Evolutionary conservation across 2,888 invertebrate species (phyloP).

Genomic region (Lydus trimaculatus): DNA sequence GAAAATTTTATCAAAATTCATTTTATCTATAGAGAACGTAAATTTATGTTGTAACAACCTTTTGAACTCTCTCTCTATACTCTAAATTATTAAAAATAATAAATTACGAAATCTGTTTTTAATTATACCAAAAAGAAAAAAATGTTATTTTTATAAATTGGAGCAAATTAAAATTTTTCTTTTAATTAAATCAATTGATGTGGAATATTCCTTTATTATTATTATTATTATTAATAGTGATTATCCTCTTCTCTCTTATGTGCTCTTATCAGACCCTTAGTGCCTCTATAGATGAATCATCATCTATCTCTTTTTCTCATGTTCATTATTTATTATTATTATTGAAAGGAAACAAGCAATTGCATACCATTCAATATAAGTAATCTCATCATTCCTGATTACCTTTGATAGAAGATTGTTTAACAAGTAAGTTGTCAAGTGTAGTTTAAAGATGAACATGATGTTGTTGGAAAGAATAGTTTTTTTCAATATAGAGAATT

Average conservation of each 20-base stretch:
- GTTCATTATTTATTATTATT: not conserved
- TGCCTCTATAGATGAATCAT: not conserved
- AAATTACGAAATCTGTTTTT: conserved; percentile 1
- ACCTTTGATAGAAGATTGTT: not conserved
- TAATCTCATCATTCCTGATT: not conserved
- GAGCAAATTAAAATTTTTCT: not conserved
- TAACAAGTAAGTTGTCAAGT: not conserved
- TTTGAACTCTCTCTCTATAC: not conserved
- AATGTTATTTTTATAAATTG: not conserved
- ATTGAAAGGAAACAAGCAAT: not conserved
- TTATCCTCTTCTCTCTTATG: not conserved
- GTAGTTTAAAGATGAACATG: no score
- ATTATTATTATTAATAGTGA: not conserved
- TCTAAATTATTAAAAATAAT: not conserved
- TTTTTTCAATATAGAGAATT: no score
- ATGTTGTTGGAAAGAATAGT: no score
- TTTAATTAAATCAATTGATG: not conserved
- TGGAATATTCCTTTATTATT: not conserved
- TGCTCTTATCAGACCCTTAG: not conserved
- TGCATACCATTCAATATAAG: not conserved
- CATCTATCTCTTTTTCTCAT: not conserved
- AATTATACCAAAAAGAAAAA: not conserved
- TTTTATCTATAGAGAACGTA: not conserved
- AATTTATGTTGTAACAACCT: not conserved
- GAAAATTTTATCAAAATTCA: not conserved